Base-by-base conservation (phyloP, 2,113 vertebrate genomes). In the Capra hircus region DNA sequence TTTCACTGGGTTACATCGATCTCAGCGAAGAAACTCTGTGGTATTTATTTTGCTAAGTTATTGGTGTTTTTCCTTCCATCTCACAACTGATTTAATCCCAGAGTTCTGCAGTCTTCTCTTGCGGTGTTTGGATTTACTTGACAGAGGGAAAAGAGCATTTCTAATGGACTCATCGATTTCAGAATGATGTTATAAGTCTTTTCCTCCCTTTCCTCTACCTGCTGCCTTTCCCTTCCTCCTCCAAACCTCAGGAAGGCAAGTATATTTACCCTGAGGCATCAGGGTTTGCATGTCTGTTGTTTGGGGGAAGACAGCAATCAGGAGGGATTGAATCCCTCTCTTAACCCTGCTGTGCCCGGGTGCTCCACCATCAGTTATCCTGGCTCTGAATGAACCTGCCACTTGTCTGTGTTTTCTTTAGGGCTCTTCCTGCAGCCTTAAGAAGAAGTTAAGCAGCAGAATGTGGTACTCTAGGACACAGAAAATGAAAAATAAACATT, bases 31-130 rank as follows among this genome's bases (percentile, higher is more conserved):
- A 96, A 94, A 86, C 94, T 60, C 13, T 33, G 23, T 74, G 60
- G 23, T 99, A 99, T 99, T 99, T 99, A 99, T 99, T 98, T 96
- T 97, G 81, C 92, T 98, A 98, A 98, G 91, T 99, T 98, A 98
- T 98, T 97, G 96, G 97, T 97, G 97, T 96, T 97, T 98, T 96
- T 97, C 97, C 92, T 84, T 96, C 25, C n/a, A 74, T 90, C 94
- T 95, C 86, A 36, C 50, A 27, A 27, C 15, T 27, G 60, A 33
- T 48, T 86, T 48, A 55, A 81, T 84, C 57, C 27, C 60, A 59
- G 45, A 91, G 83, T 48, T 81, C 23, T 36, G 0, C 6, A 64
- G 90, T 67, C 88, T 91, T 67, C 88, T 91, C 59, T 93, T 11
- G 33, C 16, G 7, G 28, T 33, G 15, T 71, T 85, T 83, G 45